Conservation (phyloP, 2,113 vertebrate species). For the Archilochus colubris region DNA sequence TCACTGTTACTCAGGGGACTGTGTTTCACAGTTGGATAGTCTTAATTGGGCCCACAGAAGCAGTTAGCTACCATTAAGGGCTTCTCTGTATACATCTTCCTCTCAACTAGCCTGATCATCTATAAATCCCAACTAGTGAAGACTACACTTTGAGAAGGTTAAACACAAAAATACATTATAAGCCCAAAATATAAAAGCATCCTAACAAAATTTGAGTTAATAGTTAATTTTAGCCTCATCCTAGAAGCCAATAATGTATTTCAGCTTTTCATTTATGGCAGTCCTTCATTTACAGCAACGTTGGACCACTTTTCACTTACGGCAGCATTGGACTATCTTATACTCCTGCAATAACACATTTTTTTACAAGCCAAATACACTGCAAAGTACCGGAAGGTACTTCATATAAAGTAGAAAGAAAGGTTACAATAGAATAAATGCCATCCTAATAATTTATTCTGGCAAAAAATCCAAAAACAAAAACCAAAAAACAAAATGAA, state of each 20-base stretch:
- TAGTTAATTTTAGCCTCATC: not conserved
- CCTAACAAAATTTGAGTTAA: not conserved
- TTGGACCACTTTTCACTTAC: not conserved
- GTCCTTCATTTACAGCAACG: not conserved
- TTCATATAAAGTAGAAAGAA: not conserved
- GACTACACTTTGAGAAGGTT: not conserved
- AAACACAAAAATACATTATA: not conserved
- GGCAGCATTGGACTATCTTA: not conserved
- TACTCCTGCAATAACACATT: not conserved
- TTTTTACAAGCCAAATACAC: not conserved
- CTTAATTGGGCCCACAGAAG: conserved; percentile 69
- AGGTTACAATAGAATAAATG: not conserved
- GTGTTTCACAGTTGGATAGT: conserved; percentile 38
- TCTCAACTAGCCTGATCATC: conserved; percentile 26
- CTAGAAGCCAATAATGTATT: not conserved
- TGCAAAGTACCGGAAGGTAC: not conserved
- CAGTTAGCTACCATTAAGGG: conserved; percentile 53
- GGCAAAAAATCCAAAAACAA: not conserved
- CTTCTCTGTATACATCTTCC: conserved; percentile 44
- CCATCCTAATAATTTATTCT: not conserved
- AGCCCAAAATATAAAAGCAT: not conserved
- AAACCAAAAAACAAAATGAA: too few relatives aligned
- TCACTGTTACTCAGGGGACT: not conserved
- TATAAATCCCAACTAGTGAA: conserved; percentile 35
- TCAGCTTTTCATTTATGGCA: not conserved